Evolutionary conservation across 2,888 invertebrate species (phyloP).

Genomic region (Zonitis immaculata): DNA sequence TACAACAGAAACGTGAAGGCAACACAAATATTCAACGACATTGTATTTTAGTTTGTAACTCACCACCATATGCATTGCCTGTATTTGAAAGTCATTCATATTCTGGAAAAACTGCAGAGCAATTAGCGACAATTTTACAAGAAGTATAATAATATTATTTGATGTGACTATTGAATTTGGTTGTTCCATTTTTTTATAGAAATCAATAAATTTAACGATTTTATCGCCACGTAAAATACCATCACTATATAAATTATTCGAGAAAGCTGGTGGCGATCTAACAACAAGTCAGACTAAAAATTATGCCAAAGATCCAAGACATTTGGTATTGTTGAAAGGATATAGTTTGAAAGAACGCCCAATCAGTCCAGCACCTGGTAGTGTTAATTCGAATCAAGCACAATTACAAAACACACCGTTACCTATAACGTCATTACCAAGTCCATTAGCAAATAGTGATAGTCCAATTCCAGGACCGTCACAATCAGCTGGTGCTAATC

Average conservation of each 20-base stretch:
- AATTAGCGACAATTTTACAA: constrained; percentile 70
- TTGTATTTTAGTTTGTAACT: constrained; percentile 82
- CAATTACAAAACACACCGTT: constrained; percentile 41
- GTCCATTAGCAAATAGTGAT: constrained; percentile 54
- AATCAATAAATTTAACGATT: constrained; percentile 80
- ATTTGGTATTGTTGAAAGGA: constrained; percentile 72
- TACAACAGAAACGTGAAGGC: constrained; percentile 58
- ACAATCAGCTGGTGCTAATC: constrained; percentile 47
- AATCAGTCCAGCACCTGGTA: constrained; percentile 56
- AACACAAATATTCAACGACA: constrained; percentile 60
- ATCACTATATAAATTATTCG: constrained; percentile 78
- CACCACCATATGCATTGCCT: constrained; percentile 84
- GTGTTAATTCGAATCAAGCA: constrained; percentile 38
- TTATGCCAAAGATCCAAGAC: constrained; percentile 84
- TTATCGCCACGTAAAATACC: constrained; percentile 87
- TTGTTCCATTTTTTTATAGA: constrained; percentile 48
- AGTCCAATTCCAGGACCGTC: constrained; percentile 49
- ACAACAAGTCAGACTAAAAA: constrained; percentile 76
- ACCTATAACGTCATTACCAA: constrained; percentile 50
- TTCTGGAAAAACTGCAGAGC: constrained; percentile 76
- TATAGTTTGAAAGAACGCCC: constrained; percentile 62
- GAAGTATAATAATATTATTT: constrained; percentile 53
- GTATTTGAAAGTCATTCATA: constrained; percentile 70
- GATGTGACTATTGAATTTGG: neutral
- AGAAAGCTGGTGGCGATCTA: constrained; percentile 84